Conservation (phyloP, 1,140 invertebrate genomes). For the Copidosoma floridanum region DNA sequence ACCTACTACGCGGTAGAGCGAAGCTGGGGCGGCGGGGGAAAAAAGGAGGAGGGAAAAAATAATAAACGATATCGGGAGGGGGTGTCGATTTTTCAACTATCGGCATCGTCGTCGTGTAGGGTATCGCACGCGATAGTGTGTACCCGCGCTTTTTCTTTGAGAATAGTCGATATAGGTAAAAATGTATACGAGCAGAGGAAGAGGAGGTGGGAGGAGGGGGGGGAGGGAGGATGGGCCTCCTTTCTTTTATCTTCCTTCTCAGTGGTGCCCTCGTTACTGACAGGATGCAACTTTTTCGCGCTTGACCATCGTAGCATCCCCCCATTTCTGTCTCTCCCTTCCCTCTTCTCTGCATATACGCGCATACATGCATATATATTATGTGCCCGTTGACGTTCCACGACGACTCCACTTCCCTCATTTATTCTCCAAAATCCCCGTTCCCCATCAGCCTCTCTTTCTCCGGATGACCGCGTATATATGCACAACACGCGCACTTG, state of each 20-base stretch:
- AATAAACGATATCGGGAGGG: too few relatives aligned
- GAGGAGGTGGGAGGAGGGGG: neutral
- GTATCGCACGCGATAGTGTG: too few relatives aligned
- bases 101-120: too few relatives aligned
- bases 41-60: too few relatives aligned
- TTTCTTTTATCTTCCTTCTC: conserved; percentile 28
- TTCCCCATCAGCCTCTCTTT: conserved; percentile 15
- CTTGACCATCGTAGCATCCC: too few relatives aligned
- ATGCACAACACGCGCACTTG: too few relatives aligned
- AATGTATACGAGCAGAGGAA: too few relatives aligned
- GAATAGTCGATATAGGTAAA: too few relatives aligned
- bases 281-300: conserved; percentile 52
- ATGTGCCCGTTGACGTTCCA: conserved; percentile 39
- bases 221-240: neutral
- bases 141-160: too few relatives aligned
- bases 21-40: neutral
- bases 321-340: too few relatives aligned
- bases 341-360: too few relatives aligned
- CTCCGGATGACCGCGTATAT: neutral
- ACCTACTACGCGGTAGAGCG: neutral
- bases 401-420: conserved; percentile 30
- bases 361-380: conserved; percentile 51
- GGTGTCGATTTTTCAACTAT: too few relatives aligned
- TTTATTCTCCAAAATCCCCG: conserved; percentile 25
- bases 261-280: conserved; percentile 50